Evolutionary conservation across 2,888 invertebrate species (phyloP).

Genomic region (Glaucopsyche alexis): DNA sequence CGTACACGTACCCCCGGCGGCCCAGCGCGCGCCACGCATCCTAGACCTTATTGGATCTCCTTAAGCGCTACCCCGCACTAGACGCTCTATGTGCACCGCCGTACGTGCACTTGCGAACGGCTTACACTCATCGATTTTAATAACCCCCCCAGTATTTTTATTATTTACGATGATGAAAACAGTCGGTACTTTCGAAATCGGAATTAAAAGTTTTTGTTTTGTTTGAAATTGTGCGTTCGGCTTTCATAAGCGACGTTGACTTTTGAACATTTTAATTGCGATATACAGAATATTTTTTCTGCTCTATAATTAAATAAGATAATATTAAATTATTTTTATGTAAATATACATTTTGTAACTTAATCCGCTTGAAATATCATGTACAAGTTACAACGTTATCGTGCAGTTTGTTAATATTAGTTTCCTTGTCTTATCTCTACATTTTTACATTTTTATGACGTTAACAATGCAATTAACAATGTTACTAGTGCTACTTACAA

Average conservation of each 20-base stretch:
- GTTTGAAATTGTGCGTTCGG: neutral
- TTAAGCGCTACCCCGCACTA: constrained; percentile 30
- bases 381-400: neutral
- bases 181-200: constrained; percentile 8
- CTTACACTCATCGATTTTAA: constrained; percentile 41
- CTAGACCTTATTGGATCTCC: constrained; percentile 32
- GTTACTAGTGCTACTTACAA: neutral
- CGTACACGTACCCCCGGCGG: constrained; percentile 50
- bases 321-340: neutral
- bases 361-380: neutral
- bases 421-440: constrained; percentile 5
- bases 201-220: constrained; percentile 20
- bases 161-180: constrained; percentile 27
- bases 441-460: neutral
- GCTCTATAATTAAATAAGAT: neutral
- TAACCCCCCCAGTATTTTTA: constrained; percentile 33
- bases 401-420: neutral
- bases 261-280: neutral
- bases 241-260: neutral
- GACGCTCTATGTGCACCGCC: neutral
- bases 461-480: neutral
- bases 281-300: neutral
- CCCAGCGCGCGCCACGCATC: constrained; percentile 26
- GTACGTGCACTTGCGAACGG: constrained; percentile 40
- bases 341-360: neutral